Evolutionary conservation across 1,140 invertebrate species (phyloP), one percentile per base, ranked within the genome.

Genomic region (Leptinotarsa defecta): DNA sequence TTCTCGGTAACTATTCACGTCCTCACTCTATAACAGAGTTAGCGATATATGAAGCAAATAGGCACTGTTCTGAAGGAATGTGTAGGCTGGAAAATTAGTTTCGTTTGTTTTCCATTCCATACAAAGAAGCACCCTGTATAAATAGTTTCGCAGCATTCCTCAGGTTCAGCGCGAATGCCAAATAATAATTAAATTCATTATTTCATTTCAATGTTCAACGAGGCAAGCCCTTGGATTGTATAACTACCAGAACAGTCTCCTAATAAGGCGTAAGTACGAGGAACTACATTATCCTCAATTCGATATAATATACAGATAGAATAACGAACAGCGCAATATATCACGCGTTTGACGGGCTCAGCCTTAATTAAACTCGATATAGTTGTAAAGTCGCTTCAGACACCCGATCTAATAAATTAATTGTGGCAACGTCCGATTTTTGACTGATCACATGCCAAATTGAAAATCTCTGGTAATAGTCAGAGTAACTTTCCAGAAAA

Each of bases 231-330:
- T 19, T 19, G 52, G 52, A 19, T 57, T 57, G 34, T 57, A 57
- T 17, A 57, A 57, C 52, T 57, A 67, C 64, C 8, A 20, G 19
- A 24, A 67, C 64, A 67, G 5, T 13, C 27, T 67, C 64, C 64
- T 67, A 67, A 67, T 67, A 57, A 15, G 64, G 64, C 64, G 13
- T 67, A 67, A 67, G 22, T 67, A 67, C 64, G 27, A 24, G 64
- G 19, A 67, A 67, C 64, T 67, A 67, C 15, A 67, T 67, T 67
- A 20, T 67, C 64, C 64, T 67, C 22, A 67, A 67, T 8, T 67
- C 11, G 64, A 67, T 67, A 67, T 67, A 67, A 67, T 63, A 67
- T 17, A 34, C 27, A 24, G 64, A 67, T 67, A 24, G 22, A 57
- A 57, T n/a, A n/a, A 57, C 15, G 52, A 57, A 57, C 52, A 57